These are phyloP conservation scores for Agelas oroides DNA, from an alignment of 37 sponge, comb jelly and placozoan species.

Conservation along the genomic window DNA sequence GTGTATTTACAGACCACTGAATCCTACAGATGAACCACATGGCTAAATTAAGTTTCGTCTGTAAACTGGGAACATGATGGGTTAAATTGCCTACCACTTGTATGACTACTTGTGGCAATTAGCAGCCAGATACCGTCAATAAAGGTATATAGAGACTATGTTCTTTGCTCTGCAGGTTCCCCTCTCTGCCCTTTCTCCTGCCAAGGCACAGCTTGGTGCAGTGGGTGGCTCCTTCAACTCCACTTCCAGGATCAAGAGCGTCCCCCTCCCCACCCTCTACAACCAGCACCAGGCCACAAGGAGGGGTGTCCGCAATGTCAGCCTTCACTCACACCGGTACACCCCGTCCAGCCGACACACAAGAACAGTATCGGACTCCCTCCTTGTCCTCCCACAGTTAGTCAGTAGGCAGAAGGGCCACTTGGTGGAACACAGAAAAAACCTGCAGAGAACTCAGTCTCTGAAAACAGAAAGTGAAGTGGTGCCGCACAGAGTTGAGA, in stretches of 20 bases:
- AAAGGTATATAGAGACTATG: neutral
- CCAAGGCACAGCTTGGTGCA: constrained; percentile 10
- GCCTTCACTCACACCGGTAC: constrained; percentile 48
- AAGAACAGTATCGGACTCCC: constrained; percentile 27
- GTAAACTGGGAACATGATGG: no score
- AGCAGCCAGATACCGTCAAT: neutral
- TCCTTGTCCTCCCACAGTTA: constrained; percentile 5
- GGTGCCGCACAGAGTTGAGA: constrained; percentile 47
- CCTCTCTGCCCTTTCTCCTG: constrained; percentile 44
- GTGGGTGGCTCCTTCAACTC: constrained; percentile 49
- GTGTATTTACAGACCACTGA: no score
- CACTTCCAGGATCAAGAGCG: constrained; percentile 43
- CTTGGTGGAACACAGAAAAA: neutral
- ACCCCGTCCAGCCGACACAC: neutral
- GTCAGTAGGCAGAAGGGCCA: neutral
- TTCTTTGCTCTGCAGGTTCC: constrained; percentile 35
- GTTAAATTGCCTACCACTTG: no score
- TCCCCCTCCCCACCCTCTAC: constrained; percentile 53
- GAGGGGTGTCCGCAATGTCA: constrained; percentile 24
- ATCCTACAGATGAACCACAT: no score
- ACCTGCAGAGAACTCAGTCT: neutral
- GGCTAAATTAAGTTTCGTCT: no score
- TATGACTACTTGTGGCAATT: no score
- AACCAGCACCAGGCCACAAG: neutral
- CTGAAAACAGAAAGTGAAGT: constrained; percentile 10